Evolutionary conservation across 2,888 invertebrate genomes (phyloP), one percentile per base, ranked within the genome.

Genomic region (Stomorhina lunata): DNA sequence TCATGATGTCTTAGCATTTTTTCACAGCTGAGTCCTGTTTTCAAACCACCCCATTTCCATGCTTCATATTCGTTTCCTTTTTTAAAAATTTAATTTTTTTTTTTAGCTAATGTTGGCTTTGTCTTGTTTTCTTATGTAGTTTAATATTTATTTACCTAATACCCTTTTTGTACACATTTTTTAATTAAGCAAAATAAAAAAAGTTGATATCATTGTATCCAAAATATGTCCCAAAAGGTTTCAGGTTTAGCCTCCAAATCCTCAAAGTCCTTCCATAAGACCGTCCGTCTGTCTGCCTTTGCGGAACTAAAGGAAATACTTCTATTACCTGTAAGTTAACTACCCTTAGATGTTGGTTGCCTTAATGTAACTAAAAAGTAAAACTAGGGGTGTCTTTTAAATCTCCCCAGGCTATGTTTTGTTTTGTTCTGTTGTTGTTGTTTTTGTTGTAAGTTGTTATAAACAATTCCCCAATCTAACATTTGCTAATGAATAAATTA

Each of bases 401-500:
- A 17, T 45, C 20, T 25, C 17, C 25, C 0, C 3, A 29, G 15
- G 4, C 37, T n/a, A 37, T n/a, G n/a, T n/a, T n/a, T n/a, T n/a
- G n/a, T n/a, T n/a, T n/a, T n/a, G n/a, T n/a, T n/a, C n/a, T n/a
- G n/a, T n/a, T n/a, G n/a, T n/a, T n/a, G n/a, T n/a, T n/a, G n/a
- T n/a, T n/a, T n/a, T n/a, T n/a, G 29, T 65, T n/a, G 17, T 5
- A 34, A 22, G 40, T 34, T 34, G 2, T 29, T 10, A 63, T n/a
- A n/a, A n/a, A n/a, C n/a, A 61, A 69, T 61, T 71, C 69, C 78
- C 78, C 40, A 59, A 57, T 20, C 63, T 53, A 53, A 59, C 69
- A 79, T 82, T 82, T 79, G 82, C 75, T 71, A 75, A 71, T 53
- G 69, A 75, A 78, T 81, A 79, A 75, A 75, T 79, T 75, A 78